These are phyloP conservation scores for Gambusia holbrooki DNA, from an alignment of 2,113 vertebrate genomes.

Conservation along the genomic window DNA sequence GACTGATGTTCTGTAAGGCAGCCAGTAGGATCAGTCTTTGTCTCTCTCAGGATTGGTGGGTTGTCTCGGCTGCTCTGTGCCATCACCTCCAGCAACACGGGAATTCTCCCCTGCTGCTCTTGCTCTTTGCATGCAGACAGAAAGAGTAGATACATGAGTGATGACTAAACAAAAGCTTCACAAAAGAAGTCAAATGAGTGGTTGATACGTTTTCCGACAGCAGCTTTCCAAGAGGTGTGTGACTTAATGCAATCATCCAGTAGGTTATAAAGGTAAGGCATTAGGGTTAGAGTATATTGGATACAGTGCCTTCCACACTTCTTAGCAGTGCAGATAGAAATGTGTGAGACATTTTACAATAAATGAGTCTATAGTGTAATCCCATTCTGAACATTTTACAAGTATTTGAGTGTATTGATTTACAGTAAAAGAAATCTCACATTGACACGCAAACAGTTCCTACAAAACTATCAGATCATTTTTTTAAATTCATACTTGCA, in stretches of 20 bases:
- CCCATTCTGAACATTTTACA: background rate
- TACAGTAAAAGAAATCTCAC: too few species aligned
- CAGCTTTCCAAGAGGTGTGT: conserved; percentile 8
- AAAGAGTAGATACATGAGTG: conserved; percentile 53
- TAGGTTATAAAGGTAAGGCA: background rate
- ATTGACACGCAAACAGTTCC: too few species aligned
- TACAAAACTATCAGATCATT: too few species aligned
- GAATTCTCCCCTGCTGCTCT: conserved; percentile 67
- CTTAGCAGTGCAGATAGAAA: background rate
- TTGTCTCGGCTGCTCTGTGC: conserved; percentile 63
- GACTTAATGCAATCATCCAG: background rate
- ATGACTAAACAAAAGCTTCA: conserved; percentile 59
- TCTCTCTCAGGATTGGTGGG: conserved; percentile 66
- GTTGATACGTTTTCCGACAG: conserved; percentile 47
- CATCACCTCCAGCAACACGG: conserved; percentile 67
- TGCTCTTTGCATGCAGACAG: conserved; percentile 43
- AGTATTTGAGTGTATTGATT: background rate
- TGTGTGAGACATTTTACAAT: background rate
- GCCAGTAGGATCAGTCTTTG: conserved; percentile 72
- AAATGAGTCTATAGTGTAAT: background rate
- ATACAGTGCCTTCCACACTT: background rate
- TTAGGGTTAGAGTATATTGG: background rate
- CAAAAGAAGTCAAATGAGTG: conserved; percentile 39
- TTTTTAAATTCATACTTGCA: too few species aligned
- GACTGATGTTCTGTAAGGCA: conserved; percentile 76